Evolutionary conservation across 2,113 vertebrate species (phyloP).

Genomic region (Rhipidura dahli): DNA sequence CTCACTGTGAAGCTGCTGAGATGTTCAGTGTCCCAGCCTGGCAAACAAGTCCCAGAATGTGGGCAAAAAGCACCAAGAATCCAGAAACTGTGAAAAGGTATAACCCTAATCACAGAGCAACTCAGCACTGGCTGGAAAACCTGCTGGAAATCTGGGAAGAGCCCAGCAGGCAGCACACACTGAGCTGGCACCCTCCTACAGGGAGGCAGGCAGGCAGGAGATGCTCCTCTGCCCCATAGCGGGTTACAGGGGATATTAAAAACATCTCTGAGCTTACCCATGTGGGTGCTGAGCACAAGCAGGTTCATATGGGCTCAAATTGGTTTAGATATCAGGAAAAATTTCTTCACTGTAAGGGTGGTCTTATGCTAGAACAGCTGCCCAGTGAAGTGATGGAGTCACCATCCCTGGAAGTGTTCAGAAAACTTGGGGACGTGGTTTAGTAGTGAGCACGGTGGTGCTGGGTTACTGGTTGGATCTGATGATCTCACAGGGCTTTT

Average conservation of each 20-base stretch:
- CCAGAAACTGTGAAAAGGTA: too few species aligned
- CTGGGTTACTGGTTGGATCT: not conserved
- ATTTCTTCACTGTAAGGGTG: not conserved
- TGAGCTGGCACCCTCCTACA: not conserved
- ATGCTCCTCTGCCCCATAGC: accelerated
- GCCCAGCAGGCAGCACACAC: accelerated
- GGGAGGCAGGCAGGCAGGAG: not conserved
- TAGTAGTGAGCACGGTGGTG: not conserved
- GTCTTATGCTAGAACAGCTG: not conserved
- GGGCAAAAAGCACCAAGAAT: too few species aligned
- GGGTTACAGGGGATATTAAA: not conserved
- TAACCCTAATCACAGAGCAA: not conserved
- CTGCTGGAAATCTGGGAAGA: not conserved
- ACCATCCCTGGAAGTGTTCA: not conserved
- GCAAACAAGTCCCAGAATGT: too few species aligned
- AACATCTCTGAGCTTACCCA: not conserved
- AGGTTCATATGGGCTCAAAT: not conserved
- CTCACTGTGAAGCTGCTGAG: too few species aligned
- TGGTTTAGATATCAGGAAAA: not conserved
- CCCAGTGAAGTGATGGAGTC: not conserved
- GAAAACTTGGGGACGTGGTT: accelerated
- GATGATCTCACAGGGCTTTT: not conserved
- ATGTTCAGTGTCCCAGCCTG: too few species aligned
- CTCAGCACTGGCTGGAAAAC: not conserved
- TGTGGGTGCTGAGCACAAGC: too few species aligned